These are phyloP conservation scores for Zootermopsis nevadensis DNA, from an alignment of 2,888 invertebrate species.

Conservation along the genomic window DNA sequence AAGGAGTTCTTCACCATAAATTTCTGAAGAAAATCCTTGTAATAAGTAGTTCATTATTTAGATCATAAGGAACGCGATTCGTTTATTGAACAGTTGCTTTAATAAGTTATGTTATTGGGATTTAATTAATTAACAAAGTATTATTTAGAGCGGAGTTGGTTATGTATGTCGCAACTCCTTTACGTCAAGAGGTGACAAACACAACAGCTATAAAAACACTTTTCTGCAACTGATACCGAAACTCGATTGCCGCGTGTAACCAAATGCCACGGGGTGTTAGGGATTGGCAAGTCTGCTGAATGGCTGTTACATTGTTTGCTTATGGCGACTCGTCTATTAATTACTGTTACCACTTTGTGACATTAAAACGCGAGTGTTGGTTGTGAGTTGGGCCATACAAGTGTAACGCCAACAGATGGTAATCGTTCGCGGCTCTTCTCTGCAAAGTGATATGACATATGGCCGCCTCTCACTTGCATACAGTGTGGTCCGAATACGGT, in stretches of 20 bases:
- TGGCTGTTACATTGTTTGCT: not conserved
- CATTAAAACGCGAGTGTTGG: conserved; percentile 13
- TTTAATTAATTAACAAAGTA: too few species aligned
- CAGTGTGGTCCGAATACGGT: not conserved
- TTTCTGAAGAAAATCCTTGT: too few species aligned
- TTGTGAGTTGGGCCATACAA: conserved; percentile 16
- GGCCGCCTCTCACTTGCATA: conserved; percentile 16
- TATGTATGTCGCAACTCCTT: too few species aligned
- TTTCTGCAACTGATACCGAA: too few species aligned
- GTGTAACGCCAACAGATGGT: conserved; percentile 34
- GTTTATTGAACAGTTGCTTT: too few species aligned
- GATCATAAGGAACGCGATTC: too few species aligned
- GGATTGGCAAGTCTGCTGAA: conserved; percentile 11
- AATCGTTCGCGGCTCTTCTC: conserved; percentile 30
- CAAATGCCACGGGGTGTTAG: not conserved
- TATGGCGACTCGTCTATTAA: conserved; percentile 20
- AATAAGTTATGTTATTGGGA: too few species aligned
- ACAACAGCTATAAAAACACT: too few species aligned
- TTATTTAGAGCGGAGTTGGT: too few species aligned
- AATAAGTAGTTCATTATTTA: too few species aligned
- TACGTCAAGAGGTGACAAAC: too few species aligned
- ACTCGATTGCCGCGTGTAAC: not conserved
- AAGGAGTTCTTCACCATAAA: too few species aligned
- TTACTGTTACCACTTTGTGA: conserved; percentile 30
- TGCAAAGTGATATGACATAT: conserved; percentile 40